These are phyloP conservation scores for Leptatherina wallacei DNA, from an alignment of 2,797 vertebrate species.

Conservation along the genomic window DNA sequence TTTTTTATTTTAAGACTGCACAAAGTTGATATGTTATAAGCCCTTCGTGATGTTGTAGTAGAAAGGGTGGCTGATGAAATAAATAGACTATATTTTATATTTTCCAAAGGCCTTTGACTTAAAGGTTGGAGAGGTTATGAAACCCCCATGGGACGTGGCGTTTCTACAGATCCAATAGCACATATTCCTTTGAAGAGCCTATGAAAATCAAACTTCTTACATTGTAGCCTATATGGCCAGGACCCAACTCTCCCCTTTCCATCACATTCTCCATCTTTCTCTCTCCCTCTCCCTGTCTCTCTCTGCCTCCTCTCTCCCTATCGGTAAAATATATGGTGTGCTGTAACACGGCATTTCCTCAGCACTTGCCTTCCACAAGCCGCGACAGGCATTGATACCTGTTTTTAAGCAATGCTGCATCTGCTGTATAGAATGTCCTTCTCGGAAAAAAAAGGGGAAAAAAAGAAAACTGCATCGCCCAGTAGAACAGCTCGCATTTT, in stretches of 20 bases:
- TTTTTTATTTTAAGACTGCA: conserved; percentile 38
- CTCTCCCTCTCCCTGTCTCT: not conserved
- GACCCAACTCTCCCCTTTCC: conserved; percentile 16
- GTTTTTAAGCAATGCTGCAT: conserved; percentile 59
- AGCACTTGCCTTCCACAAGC: conserved; percentile 62
- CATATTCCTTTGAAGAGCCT: conserved; percentile 57
- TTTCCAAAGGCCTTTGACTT: conserved; percentile 63
- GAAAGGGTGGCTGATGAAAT: conserved; percentile 47
- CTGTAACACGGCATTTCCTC: conserved; percentile 66
- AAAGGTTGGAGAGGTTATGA: conserved; percentile 69
- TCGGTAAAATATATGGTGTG: conserved; percentile 62
- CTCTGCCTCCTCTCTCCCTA: conserved; percentile 11
- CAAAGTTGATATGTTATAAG: conserved; percentile 31
- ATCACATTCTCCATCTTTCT: not conserved
- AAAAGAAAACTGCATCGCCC: conserved; percentile 48
- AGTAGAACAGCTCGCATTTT: conserved; percentile 54
- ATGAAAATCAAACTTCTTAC: conserved; percentile 66
- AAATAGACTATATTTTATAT: conserved; percentile 51
- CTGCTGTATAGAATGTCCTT: conserved; percentile 38
- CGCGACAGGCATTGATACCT: conserved; percentile 65
- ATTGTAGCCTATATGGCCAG: conserved; percentile 57
- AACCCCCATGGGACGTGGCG: conserved; percentile 56
- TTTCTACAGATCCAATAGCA: conserved; percentile 65
- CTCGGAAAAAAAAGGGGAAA: conserved; percentile 22
- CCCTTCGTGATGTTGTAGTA: conserved; percentile 30